Evolutionary conservation across 2,113 vertebrate genomes (phyloP).

Genomic region (Nesoenas mayeri): DNA sequence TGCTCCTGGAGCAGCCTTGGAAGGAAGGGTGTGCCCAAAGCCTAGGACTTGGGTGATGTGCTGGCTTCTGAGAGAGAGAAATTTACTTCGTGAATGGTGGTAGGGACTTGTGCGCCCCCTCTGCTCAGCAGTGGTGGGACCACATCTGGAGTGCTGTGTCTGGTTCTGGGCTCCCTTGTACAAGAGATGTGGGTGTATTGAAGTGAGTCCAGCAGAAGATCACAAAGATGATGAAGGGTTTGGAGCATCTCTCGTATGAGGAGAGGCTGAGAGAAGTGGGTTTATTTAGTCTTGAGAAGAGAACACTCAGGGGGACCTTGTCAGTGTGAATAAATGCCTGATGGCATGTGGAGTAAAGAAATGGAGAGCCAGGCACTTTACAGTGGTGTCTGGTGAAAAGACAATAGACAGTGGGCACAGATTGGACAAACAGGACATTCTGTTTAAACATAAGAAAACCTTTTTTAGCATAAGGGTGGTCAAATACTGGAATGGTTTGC

Average conservation of each 20-base stretch:
- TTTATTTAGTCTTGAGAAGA: not conserved
- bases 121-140: not conserved
- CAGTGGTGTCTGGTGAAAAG: not conserved
- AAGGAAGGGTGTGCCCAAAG: not conserved
- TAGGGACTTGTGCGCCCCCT: not conserved
- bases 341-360: not conserved
- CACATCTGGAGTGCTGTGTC: not conserved
- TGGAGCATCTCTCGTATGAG: not conserved
- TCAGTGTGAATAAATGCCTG: not conserved
- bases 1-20: not conserved
- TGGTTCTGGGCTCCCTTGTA: not conserved
- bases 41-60: too few species aligned
- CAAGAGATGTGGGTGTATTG: not conserved
- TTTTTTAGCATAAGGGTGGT: not conserved
- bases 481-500: not conserved
- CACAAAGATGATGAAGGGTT: not conserved
- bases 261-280: not conserved
- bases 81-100: not conserved
- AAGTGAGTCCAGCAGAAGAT: not conserved
- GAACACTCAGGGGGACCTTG: not conserved
- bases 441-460: not conserved
- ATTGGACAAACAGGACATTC: not conserved
- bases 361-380: not conserved
- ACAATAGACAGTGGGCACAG: not conserved
- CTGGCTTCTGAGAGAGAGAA: not conserved